Percentiles rank a stretch among this genome's conserved stretches.
Evolutionary conservation across 2,797 vertebrate species (phyloP).

Genomic region (Podarcis lilfordi): DNA sequence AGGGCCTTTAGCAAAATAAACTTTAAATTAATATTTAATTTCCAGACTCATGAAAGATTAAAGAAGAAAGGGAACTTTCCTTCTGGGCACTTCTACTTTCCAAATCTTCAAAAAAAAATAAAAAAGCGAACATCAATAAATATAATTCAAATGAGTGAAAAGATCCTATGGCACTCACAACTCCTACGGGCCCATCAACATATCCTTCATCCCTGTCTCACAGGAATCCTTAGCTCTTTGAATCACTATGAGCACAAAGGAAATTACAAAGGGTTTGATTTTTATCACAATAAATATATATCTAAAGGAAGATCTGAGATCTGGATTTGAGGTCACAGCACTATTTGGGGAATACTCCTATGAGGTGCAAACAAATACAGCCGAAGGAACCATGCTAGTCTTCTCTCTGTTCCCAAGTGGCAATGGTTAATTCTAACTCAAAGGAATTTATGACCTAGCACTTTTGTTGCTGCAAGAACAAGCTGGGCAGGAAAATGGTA

Average conservation of each 20-base stretch:
- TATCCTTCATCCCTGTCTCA: conserved; percentile 29
- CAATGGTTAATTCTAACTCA: neutral
- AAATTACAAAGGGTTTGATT: neutral
- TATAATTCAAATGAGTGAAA: conserved; percentile 37
- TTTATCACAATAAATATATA: neutral
- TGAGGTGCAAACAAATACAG: neutral
- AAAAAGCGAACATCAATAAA: conserved; percentile 41
- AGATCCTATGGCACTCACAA: neutral
- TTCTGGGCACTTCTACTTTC: conserved; percentile 13
- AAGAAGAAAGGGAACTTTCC: conserved; percentile 50
- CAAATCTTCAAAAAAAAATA: conserved; percentile 35
- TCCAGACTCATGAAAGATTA: conserved; percentile 38
- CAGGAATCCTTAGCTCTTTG: neutral
- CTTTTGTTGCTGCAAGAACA: neutral
- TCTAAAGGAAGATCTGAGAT: conserved; percentile 5
- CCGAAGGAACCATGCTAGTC: fast-evolving
- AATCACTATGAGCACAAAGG: neutral
- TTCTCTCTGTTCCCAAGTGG: neutral
- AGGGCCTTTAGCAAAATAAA: conserved; percentile 47
- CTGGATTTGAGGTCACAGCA: neutral
- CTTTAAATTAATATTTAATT: conserved; percentile 65
- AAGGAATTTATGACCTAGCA: neutral
- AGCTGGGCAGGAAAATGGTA: conserved; percentile 25
- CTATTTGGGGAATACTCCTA: neutral
- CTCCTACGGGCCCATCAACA: neutral